Base-by-base conservation (phyloP, 92 coral and sea anemone genomes). In the Parazoanthus darwini region DNA sequence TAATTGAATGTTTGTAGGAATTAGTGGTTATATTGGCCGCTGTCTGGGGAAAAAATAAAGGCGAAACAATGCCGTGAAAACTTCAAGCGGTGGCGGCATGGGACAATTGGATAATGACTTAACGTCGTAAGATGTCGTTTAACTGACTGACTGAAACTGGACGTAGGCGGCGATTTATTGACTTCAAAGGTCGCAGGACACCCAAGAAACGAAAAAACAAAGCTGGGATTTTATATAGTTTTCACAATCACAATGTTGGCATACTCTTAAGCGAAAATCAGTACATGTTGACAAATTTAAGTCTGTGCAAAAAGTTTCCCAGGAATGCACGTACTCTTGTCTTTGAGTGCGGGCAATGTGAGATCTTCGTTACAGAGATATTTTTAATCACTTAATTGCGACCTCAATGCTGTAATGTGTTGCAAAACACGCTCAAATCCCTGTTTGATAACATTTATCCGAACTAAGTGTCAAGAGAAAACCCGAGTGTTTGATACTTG, bases 101-200 rank as follows among this genome's bases (percentile, higher is more conserved):
- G 18, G 63, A 26, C 87, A 43, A 75, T 84, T 51, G 87, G 87
- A 84, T 46, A 18, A 66, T 8, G 0, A 29, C 33, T 29, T 29
- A 29, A 29, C 33, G 33, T 20, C 43, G 76, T 22, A 16, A 82
- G 86, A 65, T 29, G 33, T 29, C 58, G 23, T 71, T 70, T 71
- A 50, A 50, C 85, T 26, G 11, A 48, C 9, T 5, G 9, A 8
- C 51, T 48, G 23, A 18, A 75, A 25, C 22, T 37, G 51, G 50
- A 6, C 79, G 79, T 25, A 76, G 79, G 39, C 75, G 78, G 79
- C 26, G 5, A 46, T 71, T 43, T 72, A 50, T 66, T 44, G 10
- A 84, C 79, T 70, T 84, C 87, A 84, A 84, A 84, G 39, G 26
- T 18, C 18, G 46, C 33, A 84, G 87, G 72, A 84, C 87, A 84